Base-by-base conservation (phyloP, 2,113 vertebrate genomes). In the Bufo gargarizans region DNA sequence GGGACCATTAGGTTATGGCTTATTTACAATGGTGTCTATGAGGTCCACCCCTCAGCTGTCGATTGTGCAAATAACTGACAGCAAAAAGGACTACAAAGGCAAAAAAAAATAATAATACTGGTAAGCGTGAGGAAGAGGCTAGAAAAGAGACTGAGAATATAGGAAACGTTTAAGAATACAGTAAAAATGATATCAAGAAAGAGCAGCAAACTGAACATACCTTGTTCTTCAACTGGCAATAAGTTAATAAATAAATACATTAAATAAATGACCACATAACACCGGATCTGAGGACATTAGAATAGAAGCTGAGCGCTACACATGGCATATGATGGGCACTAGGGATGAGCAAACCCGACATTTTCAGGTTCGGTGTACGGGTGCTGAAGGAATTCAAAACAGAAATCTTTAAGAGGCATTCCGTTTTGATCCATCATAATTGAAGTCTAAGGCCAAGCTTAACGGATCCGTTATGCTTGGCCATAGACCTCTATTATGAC, bases 191-290 rank as follows among this genome's bases (percentile, higher is more conserved):
- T 22, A 43, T 49, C n/a, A 59, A 50, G 14, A 74, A 74, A 82
- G 59, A 82, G 22, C 33, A 14, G 8, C 56, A 77, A 83, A 55
- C n/a, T 17, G 74, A 19, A 49, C 61, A 19, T 88, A 84, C 87
- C 87, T 88, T 20, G 84, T 88, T 88, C 43, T 77, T 67, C 53
- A 90, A 20, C 71, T 67, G 69, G 86, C 85, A 91, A 93, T 91
- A 59, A 89, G 90, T 43, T 88, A 78, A 89, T 91, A 45, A 33
- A 88, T 85, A 79, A 61, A 90, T 74, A 74, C 8, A 33, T 33
- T 71, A 3, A 4, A 71, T 71, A 86, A 90, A 93, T 92, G 82
- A 89, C 78, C 4, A 53, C 59, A 9, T 63, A 61, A 82, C 17
- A 67, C n/a, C 6, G 45, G 20, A 80, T 33, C 3, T 1, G 13